Evolutionary conservation across 2,797 vertebrate species (phyloP).

Genomic region (Enteromius viviparus): DNA sequence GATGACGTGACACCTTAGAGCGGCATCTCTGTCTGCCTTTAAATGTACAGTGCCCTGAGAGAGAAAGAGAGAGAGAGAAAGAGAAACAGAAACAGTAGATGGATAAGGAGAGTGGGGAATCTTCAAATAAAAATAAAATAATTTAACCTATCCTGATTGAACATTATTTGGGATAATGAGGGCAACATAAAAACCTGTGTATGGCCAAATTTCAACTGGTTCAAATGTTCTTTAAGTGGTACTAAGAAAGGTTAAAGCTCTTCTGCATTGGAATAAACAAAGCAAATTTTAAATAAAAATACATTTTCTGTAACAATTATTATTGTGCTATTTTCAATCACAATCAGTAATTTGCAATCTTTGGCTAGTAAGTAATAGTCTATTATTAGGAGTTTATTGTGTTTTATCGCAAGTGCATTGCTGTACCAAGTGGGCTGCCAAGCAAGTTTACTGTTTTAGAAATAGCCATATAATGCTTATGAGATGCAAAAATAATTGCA

Average conservation of each 20-base stretch:
- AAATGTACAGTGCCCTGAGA: conserved; percentile 23
- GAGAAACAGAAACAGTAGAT: not conserved
- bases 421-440: not conserved
- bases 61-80: not conserved
- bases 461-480: not conserved
- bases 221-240: not conserved
- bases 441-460: not conserved
- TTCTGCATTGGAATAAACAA: not conserved
- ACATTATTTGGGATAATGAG: not conserved
- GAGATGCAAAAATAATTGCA: not conserved
- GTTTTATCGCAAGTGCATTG: not conserved
- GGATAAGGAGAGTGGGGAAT: conserved; percentile 37
- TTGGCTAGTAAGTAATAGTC: not conserved
- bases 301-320: not conserved
- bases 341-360: too few relatives aligned
- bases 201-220: not conserved
- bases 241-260: not conserved
- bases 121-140: not conserved
- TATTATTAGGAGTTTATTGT: not conserved
- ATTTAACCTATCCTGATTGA: not conserved
- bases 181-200: not conserved
- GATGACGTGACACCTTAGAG: conserved; percentile 48
- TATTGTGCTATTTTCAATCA: too few relatives aligned
- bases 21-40: conserved; percentile 44
- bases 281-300: not conserved